phyloP scores from a whole-genome alignment of 2,888 invertebrate genomes.

The Pycnomerus fuliginosus region DNA sequence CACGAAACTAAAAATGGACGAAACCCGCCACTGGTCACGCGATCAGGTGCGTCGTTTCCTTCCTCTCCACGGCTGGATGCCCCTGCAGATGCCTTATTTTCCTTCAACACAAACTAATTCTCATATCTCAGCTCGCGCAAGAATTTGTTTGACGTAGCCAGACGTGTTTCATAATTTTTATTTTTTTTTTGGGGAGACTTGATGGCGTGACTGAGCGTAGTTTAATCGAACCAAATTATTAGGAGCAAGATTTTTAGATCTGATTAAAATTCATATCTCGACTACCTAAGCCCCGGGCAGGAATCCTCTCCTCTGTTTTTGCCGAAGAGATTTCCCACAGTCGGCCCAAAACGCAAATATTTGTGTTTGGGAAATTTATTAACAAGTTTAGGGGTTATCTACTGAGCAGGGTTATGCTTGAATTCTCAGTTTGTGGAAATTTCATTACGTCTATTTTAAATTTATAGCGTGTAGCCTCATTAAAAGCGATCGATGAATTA shows the following conservation, averaged over 20 bases:
- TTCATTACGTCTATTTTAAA: too few relatives aligned
- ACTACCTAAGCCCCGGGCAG: slow-evolving; percentile 10
- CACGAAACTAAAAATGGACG: too few relatives aligned
- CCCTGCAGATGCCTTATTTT: slow-evolving; percentile 15
- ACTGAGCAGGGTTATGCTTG: too few relatives aligned
- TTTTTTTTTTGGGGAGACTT: slow-evolving; percentile 11
- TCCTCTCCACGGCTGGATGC: slow-evolving; percentile 9
- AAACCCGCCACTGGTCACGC: too few relatives aligned
- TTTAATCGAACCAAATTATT: slow-evolving; percentile 18
- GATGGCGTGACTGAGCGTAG: slow-evolving; percentile 21
- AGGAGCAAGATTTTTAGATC: slow-evolving; percentile 16
- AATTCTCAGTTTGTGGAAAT: too few relatives aligned
- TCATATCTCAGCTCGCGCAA: too few relatives aligned
- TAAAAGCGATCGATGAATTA: too few relatives aligned
- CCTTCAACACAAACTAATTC: too few relatives aligned
- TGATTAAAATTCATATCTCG: slow-evolving; percentile 20
- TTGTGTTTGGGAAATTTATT: slow-evolving; percentile 15
- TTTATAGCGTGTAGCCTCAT: too few relatives aligned
- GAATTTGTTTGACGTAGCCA: too few relatives aligned
- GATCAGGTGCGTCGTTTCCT: too few relatives aligned
- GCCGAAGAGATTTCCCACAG: slow-evolving; percentile 12
- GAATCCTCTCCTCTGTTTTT: slow-evolving; percentile 7
- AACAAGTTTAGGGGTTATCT: slow-evolving; percentile 1
- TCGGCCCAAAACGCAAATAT: slow-evolving; percentile 8
- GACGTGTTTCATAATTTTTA: slow-evolving; percentile 3